A percentile compares a stretch with the other conserved stretches of the same genome.
Conservation (phyloP, 2,797 vertebrate species). For the Poeciliopsis presidionis region DNA sequence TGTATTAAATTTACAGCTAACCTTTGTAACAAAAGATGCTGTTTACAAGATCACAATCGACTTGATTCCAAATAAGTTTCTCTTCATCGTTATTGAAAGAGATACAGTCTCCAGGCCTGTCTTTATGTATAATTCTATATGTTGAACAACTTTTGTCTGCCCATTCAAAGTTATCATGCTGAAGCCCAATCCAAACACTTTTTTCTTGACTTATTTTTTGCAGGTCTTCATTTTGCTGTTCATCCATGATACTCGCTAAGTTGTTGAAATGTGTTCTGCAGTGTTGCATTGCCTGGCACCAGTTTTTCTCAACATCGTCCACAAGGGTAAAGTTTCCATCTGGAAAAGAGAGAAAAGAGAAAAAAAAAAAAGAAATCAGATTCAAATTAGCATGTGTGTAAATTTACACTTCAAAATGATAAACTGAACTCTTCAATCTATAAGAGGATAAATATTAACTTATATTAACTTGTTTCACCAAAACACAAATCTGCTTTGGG, state of each 20-base stretch:
- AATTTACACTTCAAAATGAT: not conserved
- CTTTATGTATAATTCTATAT: too few relatives aligned
- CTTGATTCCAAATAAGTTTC: fast-evolving
- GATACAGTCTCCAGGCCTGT: fast-evolving
- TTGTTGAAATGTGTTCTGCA: slow-evolving; percentile 41
- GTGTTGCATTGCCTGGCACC: slow-evolving; percentile 61
- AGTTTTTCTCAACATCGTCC: not conserved
- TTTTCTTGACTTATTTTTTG: fast-evolving
- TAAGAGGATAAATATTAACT: too few relatives aligned
- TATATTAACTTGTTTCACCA: not conserved
- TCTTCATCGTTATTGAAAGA: fast-evolving
- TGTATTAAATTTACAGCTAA: slow-evolving; percentile 8
- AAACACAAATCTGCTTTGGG: not conserved
- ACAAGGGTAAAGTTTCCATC: not conserved
- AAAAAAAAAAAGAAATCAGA: too few relatives aligned
- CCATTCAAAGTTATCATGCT: slow-evolving; percentile 43
- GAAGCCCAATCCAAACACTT: slow-evolving; percentile 67
- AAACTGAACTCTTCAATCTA: not conserved
- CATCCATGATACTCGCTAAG: slow-evolving; percentile 39
- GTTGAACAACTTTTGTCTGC: slow-evolving; percentile 35
- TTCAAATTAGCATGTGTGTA: not conserved
- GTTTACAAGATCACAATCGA: fast-evolving
- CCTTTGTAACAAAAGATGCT: slow-evolving; percentile 40
- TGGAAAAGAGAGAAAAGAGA: slow-evolving; percentile 20
- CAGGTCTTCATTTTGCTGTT: fast-evolving